A percentile compares a stretch with the other conserved stretches of the same genome.
These are phyloP conservation scores for Heptranchias perlo DNA, from an alignment of 2,113 vertebrate species.

Conservation along the genomic window DNA sequence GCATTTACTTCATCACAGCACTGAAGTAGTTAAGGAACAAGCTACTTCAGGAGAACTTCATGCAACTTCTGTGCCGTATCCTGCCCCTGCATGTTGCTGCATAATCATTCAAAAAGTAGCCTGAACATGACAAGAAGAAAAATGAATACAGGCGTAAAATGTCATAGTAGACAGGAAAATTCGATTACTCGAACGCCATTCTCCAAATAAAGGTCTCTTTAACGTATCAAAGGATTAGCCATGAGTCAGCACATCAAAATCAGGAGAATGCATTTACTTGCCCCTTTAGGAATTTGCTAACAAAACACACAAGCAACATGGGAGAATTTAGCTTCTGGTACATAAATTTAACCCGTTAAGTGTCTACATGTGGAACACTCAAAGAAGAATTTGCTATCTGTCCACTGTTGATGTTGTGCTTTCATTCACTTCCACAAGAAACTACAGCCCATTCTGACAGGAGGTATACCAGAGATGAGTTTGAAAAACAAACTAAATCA, in stretches of 20 bases:
- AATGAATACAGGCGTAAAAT: background rate
- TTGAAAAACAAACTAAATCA: background rate
- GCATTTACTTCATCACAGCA: background rate
- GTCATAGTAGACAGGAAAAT: background rate
- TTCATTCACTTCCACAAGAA: background rate
- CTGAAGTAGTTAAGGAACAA: slow-evolving; percentile 15
- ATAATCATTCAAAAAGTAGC: slow-evolving; percentile 22
- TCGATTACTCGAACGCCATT: background rate
- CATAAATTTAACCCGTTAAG: background rate
- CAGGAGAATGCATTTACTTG: background rate
- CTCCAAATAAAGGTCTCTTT: slow-evolving; percentile 8
- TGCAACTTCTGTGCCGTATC: background rate
- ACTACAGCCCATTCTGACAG: background rate
- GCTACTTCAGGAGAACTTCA: background rate
- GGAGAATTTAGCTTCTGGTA: background rate
- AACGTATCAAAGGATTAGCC: background rate
- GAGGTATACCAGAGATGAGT: background rate
- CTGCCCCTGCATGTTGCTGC: slow-evolving; percentile 5
- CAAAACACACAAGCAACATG: background rate
- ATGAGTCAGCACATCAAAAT: background rate
- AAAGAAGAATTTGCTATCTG: background rate
- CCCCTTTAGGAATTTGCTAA: slow-evolving; percentile 2
- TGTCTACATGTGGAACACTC: background rate
- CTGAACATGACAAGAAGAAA: background rate
- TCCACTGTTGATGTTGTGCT: background rate